Percentiles rank a stretch among this genome's conserved stretches.
phyloP scores from a whole-genome alignment of 2,113 vertebrate genomes.

The Nettapus auritus region DNA sequence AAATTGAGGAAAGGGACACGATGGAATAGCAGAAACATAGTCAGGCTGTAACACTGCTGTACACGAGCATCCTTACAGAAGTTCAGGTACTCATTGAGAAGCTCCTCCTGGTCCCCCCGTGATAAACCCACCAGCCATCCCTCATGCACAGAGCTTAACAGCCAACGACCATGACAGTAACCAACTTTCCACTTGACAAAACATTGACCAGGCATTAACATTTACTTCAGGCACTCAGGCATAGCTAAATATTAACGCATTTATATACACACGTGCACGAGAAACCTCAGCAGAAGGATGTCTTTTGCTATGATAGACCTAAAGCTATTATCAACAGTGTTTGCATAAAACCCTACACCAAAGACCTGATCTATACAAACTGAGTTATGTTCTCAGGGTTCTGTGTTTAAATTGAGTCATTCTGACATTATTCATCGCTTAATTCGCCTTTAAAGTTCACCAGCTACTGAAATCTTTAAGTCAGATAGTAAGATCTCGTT shows the following conservation, averaged over 20 bases:
- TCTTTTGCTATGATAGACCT: background rate
- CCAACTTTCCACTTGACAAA: background rate
- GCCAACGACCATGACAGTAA: background rate
- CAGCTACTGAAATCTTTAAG: background rate
- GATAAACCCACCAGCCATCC: background rate
- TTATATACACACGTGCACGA: too few relatives aligned
- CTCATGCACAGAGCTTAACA: background rate
- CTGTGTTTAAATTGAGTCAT: background rate
- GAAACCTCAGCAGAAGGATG: background rate
- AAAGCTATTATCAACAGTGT: background rate
- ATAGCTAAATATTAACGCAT: background rate
- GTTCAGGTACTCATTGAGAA: background rate
- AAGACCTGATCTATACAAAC: background rate
- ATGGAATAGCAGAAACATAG: background rate
- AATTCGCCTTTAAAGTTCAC: too few relatives aligned
- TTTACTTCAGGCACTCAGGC: background rate
- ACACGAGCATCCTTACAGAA: background rate
- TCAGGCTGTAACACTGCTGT: background rate
- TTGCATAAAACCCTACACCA: background rate
- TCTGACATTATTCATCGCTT: background rate
- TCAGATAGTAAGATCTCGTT: background rate
- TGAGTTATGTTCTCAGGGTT: background rate
- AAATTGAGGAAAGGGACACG: background rate
- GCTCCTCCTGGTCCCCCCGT: background rate
- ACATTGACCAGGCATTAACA: background rate